A percentile compares a stretch with the other conserved stretches of the same genome.
These are phyloP conservation scores for Poicephalus gulielmi DNA, from an alignment of 2,113 vertebrate species.

Conservation along the genomic window DNA sequence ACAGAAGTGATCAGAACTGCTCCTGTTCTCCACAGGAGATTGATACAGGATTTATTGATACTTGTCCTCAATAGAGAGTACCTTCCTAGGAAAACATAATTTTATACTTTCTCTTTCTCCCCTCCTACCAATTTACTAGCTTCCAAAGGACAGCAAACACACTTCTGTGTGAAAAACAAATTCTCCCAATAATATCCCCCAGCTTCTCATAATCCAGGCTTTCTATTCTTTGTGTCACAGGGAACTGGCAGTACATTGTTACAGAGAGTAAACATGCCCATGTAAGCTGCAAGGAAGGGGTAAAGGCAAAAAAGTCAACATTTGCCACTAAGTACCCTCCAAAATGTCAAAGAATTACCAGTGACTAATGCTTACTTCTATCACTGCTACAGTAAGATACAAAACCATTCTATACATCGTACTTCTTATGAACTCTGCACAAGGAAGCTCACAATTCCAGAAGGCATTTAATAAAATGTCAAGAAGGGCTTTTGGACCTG, in stretches of 20 bases:
- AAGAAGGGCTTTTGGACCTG: neutral
- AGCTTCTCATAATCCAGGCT: neutral
- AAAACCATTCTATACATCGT: neutral
- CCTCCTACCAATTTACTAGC: neutral
- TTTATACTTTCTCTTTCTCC: neutral
- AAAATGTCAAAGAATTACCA: neutral
- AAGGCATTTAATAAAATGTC: neutral
- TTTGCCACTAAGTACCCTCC: neutral
- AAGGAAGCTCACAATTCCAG: neutral
- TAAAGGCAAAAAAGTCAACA: neutral
- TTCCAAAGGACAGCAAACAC: neutral
- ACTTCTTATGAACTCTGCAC: neutral
- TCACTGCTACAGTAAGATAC: neutral
- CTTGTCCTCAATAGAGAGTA: neutral
- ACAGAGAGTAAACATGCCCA: fast-evolving
- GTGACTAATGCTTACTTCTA: neutral
- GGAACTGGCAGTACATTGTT: neutral
- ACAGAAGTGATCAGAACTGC: neutral
- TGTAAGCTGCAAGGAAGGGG: neutral
- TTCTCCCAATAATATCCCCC: neutral
- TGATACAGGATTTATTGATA: neutral
- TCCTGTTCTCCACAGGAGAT: neutral
- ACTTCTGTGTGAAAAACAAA: neutral
- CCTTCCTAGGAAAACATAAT: fast-evolving
- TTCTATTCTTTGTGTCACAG: neutral